These are phyloP conservation scores for Caenorhabditis brenneri DNA, from an alignment of 1,140 invertebrate species.

Conservation along the genomic window DNA sequence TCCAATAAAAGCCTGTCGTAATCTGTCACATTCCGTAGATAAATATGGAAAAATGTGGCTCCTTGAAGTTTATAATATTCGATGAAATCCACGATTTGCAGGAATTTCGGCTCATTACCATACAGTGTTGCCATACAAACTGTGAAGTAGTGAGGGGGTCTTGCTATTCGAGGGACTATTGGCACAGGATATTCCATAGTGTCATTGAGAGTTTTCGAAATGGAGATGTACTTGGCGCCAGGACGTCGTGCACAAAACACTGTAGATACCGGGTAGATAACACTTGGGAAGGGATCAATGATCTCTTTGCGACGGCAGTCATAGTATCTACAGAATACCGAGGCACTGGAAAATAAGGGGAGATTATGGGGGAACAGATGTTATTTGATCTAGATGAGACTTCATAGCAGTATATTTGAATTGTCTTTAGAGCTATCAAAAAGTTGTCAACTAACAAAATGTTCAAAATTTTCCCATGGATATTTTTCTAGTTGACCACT, in stretches of 20 bases:
- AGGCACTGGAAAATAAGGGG: not conserved
- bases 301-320: not conserved
- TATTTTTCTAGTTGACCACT: no score
- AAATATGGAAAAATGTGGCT: slow-evolving; percentile 40
- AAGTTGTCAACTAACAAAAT: not conserved
- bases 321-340: not conserved
- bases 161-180: not conserved
- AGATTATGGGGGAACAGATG: not conserved
- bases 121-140: slow-evolving; percentile 21
- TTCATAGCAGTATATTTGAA: not conserved
- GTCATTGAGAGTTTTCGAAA: not conserved
- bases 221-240: not conserved
- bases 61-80: slow-evolving; percentile 31
- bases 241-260: not conserved
- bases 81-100: slow-evolving; percentile 26
- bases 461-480: no score
- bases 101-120: slow-evolving; percentile 12
- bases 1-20: slow-evolving; percentile 25
- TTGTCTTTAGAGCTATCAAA: no score
- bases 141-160: slow-evolving; percentile 2
- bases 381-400: no score
- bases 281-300: not conserved
- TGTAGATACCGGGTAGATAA: not conserved
- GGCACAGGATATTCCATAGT: not conserved
- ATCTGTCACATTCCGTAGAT: slow-evolving; percentile 15